Evolutionary conservation across 2,888 invertebrate species (phyloP).

Genomic region (Chelonus formosanus): DNA sequence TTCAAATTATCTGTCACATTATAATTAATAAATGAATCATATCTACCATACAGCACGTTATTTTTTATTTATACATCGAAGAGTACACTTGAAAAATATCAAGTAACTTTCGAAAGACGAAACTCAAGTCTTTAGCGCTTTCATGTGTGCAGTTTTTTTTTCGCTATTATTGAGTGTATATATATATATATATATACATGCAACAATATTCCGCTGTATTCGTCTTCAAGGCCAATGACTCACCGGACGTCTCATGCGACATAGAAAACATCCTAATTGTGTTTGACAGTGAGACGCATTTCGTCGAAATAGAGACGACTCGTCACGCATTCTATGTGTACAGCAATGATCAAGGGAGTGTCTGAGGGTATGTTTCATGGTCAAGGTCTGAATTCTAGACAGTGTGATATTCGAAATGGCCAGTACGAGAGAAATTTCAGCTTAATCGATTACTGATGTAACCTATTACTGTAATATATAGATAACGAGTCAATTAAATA

Average conservation of each 20-base stretch:
- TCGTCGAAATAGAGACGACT: conserved; percentile 7
- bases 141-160: too few relatives aligned
- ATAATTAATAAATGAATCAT: too few relatives aligned
- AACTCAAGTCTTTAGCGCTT: background rate
- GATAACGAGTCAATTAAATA: too few relatives aligned
- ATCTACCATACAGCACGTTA: too few relatives aligned
- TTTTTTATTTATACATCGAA: too few relatives aligned
- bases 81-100: too few relatives aligned
- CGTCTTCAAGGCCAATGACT: conserved; percentile 56
- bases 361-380: conserved; percentile 43
- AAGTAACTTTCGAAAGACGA: background rate
- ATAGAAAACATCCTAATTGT: conserved; percentile 56
- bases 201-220: conserved; percentile 48
- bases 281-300: conserved; percentile 36
- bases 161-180: too few relatives aligned
- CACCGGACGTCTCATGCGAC: conserved; percentile 50
- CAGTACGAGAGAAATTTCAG: too few relatives aligned
- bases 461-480: background rate
- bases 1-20: background rate
- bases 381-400: conserved; percentile 40
- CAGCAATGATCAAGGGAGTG: conserved; percentile 36
- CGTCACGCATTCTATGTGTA: background rate
- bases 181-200: background rate
- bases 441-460: background rate
- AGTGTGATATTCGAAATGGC: too few relatives aligned